Evolutionary conservation across 1,140 invertebrate genomes (phyloP).

Genomic region (Campoletis sonorensis): DNA sequence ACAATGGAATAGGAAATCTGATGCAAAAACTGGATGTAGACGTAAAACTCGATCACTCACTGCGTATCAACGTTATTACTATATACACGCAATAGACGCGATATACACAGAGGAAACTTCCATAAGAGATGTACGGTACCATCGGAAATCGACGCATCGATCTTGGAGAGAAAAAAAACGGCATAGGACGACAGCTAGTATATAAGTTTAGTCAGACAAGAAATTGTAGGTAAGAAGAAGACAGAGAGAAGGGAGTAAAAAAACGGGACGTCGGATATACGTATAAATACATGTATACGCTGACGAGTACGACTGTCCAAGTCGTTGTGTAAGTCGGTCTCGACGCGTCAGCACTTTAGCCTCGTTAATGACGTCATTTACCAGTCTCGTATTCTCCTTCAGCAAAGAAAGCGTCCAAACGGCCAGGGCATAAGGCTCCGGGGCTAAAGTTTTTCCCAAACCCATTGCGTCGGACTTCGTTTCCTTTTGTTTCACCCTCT

Average conservation of each 20-base stretch:
- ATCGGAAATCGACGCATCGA: slow-evolving; percentile 67
- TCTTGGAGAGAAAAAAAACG: slow-evolving; percentile 57
- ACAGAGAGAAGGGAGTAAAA: slow-evolving; percentile 7
- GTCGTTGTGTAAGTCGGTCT: slow-evolving; percentile 57
- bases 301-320: neutral
- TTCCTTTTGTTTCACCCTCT: slow-evolving; percentile 13
- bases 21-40: slow-evolving; percentile 22
- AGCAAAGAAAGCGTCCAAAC: slow-evolving; percentile 47
- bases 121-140: slow-evolving; percentile 51
- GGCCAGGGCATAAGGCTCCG: slow-evolving; percentile 40
- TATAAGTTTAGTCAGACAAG: slow-evolving; percentile 18
- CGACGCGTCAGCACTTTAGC: slow-evolving; percentile 67
- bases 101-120: neutral
- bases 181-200: slow-evolving; percentile 26
- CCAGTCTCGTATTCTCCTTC: slow-evolving; percentile 54
- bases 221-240: slow-evolving; percentile 20
- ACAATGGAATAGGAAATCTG: slow-evolving; percentile 16
- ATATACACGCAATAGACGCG: neutral
- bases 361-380: slow-evolving; percentile 70
- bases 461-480: slow-evolving; percentile 16
- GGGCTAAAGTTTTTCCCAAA: slow-evolving; percentile 26
- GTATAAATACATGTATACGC: neutral
- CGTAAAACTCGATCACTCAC: slow-evolving; percentile 57
- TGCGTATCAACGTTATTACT: slow-evolving; percentile 1
- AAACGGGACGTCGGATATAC: slow-evolving; percentile 28